Evolutionary conservation across 2,113 vertebrate genomes (phyloP).

Genomic region (Passer montanus): DNA sequence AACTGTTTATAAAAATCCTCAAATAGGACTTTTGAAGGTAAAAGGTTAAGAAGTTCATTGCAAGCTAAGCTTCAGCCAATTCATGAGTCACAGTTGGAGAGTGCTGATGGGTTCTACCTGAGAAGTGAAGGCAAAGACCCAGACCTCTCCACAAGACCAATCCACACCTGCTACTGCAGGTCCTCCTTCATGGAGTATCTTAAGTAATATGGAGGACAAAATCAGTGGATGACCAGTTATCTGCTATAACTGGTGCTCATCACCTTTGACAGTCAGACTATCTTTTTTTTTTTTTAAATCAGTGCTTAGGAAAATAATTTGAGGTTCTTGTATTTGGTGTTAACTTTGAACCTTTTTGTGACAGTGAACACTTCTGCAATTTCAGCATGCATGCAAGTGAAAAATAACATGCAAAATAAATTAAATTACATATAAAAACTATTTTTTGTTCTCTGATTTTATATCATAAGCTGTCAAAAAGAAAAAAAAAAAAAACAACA

Average conservation of each 20-base stretch:
- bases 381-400: not conserved
- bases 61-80: not conserved
- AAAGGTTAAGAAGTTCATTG: not conserved
- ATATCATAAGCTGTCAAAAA: not conserved
- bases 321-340: not conserved
- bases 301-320: not conserved
- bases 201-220: not conserved
- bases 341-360: not conserved
- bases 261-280: not conserved
- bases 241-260: not conserved
- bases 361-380: not conserved
- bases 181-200: not conserved
- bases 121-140: not conserved
- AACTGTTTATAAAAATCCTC: not conserved
- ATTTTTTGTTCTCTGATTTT: not conserved
- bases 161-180: not conserved
- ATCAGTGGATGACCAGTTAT: not conserved
- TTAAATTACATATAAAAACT: not conserved
- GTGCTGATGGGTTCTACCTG: not conserved
- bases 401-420: conserved; percentile 4
- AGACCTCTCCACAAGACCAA: not conserved
- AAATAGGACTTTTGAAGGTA: not conserved
- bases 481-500: not conserved
- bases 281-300: not conserved
- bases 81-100: not conserved